Evolutionary conservation across 2,888 invertebrate genomes (phyloP), one percentile per base, ranked within the genome.

Genomic region (Drosophila helvetica): DNA sequence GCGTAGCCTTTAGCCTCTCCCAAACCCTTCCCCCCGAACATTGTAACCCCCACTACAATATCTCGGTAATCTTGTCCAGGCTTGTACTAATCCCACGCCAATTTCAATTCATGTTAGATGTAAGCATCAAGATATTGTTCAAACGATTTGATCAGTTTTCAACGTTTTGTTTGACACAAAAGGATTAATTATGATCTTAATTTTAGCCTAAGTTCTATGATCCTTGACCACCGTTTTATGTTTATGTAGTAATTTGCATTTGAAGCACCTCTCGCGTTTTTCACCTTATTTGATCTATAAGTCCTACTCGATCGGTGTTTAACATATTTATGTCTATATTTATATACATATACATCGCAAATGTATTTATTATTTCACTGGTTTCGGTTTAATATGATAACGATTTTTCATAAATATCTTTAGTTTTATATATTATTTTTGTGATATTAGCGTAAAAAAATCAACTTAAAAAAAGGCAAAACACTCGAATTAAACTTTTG

Each of bases 381-480:
- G 85, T 84, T 84, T 87, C 47, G 88, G 88, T 81, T 74, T 70
- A 75, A 87, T 77, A 84, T 80, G 78, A 87, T 77, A 62, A 61
- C 46, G 53, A 43, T 69, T 71, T 83, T 57, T 79, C 63, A 57
- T 61, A 61, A 71, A 67, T 55, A 54, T 54, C 74, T 82, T 89
- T 81, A 84, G 78, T 89, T 89, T 80, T 75, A 80, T 83, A 85
- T 89, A 88, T 89, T 89, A 82, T 88, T 86, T 81, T 85, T 88
- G 90, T 90, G 89, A 89, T 89, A 89, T 88, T 89, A 90, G 90
- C 85, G 73, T 89, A 89, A 86, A 78, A 30, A 81, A 84, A 78
- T 74, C 71, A 80, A 82, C 46, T 70, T 74, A 82, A 87, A 80
- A 82, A 72, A 81, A 69, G 73, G 74, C 69, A 77, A 82, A 80